phyloP scores from a whole-genome alignment of 2,888 invertebrate genomes.

The Scaptomyza tumidula region DNA sequence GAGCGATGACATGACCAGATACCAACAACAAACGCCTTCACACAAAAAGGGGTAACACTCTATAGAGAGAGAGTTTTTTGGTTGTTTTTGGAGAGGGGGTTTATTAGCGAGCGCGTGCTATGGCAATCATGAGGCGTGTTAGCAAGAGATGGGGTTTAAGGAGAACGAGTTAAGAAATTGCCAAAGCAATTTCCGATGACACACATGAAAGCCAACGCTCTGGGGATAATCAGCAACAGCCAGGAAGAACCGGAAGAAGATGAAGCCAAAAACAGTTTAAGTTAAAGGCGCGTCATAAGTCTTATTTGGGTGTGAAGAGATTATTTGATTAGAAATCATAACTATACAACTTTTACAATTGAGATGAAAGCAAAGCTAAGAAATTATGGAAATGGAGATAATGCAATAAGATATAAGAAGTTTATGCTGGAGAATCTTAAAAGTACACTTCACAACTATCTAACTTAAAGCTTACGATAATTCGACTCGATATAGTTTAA shows the following conservation, averaged over 20 bases:
- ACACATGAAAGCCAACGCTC: conserved; percentile 68
- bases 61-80: background rate
- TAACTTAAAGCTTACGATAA: background rate
- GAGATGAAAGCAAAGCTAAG: conserved; percentile 31
- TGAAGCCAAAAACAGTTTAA: conserved; percentile 38
- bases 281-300: conserved; percentile 54
- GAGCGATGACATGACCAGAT: conserved; percentile 79
- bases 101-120: conserved; percentile 75
- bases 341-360: conserved; percentile 35
- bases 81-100: conserved; percentile 33
- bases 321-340: conserved; percentile 44
- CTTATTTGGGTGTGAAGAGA: conserved; percentile 51
- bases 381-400: background rate
- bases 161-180: conserved; percentile 57
- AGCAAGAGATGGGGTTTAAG: conserved; percentile 35
- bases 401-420: background rate
- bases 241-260: conserved; percentile 27
- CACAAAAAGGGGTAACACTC: conserved; percentile 35
- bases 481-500: no score
- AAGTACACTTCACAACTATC: no score
- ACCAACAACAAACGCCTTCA: conserved; percentile 1
- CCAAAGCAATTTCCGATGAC: conserved; percentile 73
- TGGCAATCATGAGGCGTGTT: conserved; percentile 71
- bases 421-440: background rate
- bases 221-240: conserved; percentile 59